Conservation (phyloP, 92 coral and sea anemone genomes). For the Phenganax marumi region DNA sequence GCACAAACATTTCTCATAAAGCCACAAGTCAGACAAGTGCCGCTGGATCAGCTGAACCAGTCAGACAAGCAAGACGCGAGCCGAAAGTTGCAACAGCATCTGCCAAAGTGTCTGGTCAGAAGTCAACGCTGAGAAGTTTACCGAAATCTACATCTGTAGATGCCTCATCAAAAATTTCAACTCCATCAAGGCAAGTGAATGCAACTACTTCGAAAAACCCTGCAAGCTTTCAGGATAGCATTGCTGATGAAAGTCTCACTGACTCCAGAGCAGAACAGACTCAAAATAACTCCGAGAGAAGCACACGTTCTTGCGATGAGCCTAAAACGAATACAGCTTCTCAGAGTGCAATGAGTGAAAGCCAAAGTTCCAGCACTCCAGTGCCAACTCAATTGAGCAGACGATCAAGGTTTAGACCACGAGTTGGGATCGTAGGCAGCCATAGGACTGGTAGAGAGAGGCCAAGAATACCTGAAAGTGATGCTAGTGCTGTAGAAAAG, state of each 20-base stretch:
- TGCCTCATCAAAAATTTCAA: neutral
- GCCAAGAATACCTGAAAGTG: neutral
- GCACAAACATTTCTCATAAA: no score
- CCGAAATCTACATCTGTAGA: neutral
- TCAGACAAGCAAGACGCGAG: neutral
- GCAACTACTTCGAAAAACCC: no score
- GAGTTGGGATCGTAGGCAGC: slow-evolving; percentile 21
- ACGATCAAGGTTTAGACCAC: slow-evolving; percentile 17
- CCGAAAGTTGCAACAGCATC: neutral
- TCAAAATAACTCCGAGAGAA: no score
- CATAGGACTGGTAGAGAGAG: neutral
- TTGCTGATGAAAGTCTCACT: no score
- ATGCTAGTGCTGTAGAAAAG: neutral
- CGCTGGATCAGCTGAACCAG: neutral
- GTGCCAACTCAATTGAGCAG: slow-evolving; percentile 15
- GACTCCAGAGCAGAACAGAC: no score
- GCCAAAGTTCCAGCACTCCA: neutral
- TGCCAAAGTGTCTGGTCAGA: neutral
- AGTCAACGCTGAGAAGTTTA: neutral
- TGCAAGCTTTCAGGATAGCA: no score
- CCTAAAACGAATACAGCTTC: neutral
- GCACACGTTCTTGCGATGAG: neutral
- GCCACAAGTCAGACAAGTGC: neutral
- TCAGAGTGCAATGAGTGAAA: neutral
- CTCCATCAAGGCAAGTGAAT: no score